phyloP scores from a whole-genome alignment of 2,888 invertebrate genomes.

The Sphaeridia pumilis region DNA sequence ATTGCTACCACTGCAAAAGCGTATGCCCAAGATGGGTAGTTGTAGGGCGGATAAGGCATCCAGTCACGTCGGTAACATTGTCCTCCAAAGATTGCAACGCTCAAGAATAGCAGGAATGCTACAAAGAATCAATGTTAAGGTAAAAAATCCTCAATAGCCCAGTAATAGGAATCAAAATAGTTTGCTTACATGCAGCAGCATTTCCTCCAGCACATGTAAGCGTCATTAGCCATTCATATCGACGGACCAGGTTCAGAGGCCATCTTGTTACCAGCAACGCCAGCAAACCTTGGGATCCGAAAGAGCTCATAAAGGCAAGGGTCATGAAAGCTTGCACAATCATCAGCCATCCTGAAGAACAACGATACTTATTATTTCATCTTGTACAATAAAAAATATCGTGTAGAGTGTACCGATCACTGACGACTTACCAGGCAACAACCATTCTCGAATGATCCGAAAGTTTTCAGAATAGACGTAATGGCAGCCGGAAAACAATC shows the following conservation, averaged over 20 bases:
- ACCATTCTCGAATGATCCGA: conserved; percentile 80
- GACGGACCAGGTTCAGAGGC: conserved; percentile 63
- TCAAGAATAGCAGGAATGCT: conserved; percentile 70
- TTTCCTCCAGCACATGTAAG: conserved; percentile 59
- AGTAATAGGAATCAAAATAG: too few relatives aligned
- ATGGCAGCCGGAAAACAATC: conserved; percentile 81
- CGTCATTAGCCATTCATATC: conserved; percentile 71
- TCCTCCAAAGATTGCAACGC: conserved; percentile 74
- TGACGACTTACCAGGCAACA: conserved; percentile 59
- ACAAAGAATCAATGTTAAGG: too few relatives aligned
- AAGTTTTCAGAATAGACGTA: conserved; percentile 84
- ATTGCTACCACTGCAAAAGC: conserved; percentile 73
- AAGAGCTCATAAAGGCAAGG: conserved; percentile 64
- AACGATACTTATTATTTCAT: background rate
- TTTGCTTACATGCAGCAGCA: conserved; percentile 46
- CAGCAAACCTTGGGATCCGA: conserved; percentile 60
- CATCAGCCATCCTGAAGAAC: conserved; percentile 66
- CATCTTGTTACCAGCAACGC: conserved; percentile 65
- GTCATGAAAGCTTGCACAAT: conserved; percentile 83
- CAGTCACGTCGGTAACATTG: conserved; percentile 82
- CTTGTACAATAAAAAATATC: background rate
- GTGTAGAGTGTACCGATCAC: too few relatives aligned
- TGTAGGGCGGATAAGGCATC: conserved; percentile 87
- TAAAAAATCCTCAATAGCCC: too few relatives aligned
- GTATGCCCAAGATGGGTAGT: conserved; percentile 89